Base-by-base conservation (phyloP, 2,888 invertebrate genomes). In the Epirrhoe tristata region DNA sequence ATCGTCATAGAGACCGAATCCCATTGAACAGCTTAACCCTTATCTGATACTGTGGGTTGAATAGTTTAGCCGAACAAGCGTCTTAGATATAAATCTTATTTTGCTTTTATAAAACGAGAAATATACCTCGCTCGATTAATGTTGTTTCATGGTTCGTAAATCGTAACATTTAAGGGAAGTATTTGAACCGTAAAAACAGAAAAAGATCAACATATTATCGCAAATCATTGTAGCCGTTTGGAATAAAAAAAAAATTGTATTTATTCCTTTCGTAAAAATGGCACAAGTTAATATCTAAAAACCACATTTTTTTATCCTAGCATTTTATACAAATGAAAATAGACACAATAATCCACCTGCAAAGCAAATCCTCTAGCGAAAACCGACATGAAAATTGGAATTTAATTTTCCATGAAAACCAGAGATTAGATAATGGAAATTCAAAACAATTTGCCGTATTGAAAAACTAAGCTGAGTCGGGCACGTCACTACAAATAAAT, bases 31-130 rank as follows among this genome's bases (percentile, higher is more conserved):
- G 87, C 84, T 85, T 34, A 85, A 83, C 87, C 86, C 81, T 89
- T 77, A 89, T 89, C 89, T 84, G 86, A 89, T 91, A 88, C 85
- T 85, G 84, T 83, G 84, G 86, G 81, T 80, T 88, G 85, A 89
- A 90, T 89, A 89, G 88, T 89, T 85, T 88, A 89, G 85, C 80
- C 75, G 74, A 85, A 84, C 76, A 77, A 87, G 78, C 82, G 79
- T 82, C 86, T 86, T 79, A 77, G 83, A 84, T 84, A 83, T 17
- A 34, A 84, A 88, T 85, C 84, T 80, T 79, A 80, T 86, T 85
- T 83, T 76, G 75, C 76, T 53, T 17, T 57, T 17, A 58, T 55
- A 53, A 51, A 52, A 56, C 14, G 50, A 7, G 7, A 14, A 46
- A 36, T 17, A 3, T 12, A 12, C 12, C 5, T 14, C 12, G 24